Evolutionary conservation across 2,888 invertebrate genomes (phyloP).

Genomic region (Dasypolia templi): DNA sequence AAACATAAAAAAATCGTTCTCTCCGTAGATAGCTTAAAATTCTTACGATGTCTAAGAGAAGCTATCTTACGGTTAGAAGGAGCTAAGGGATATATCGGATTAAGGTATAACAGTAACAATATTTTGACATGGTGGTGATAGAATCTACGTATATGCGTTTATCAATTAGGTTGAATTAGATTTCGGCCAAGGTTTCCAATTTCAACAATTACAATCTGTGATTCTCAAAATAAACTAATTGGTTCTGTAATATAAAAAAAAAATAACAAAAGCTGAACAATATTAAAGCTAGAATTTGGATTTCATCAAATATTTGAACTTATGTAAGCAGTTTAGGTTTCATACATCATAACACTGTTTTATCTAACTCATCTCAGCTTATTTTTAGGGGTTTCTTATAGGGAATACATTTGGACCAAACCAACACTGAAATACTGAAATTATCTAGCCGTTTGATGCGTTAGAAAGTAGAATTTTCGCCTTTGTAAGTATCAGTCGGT

Average conservation of each 20-base stretch:
- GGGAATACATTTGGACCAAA: not conserved
- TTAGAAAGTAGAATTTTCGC: not conserved
- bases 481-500: not conserved
- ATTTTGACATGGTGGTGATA: not conserved
- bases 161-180: too few species aligned
- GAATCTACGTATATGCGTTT: not conserved
- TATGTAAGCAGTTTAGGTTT: not conserved
- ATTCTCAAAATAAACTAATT: not conserved
- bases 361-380: not conserved
- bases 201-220: not conserved
- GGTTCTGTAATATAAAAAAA: too few species aligned
- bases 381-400: not conserved
- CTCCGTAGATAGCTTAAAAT: slow-evolving; percentile 1
- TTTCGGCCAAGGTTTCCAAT: not conserved
- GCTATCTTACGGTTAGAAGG: not conserved
- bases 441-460: not conserved
- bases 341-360: not conserved
- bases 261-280: too few species aligned
- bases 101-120: not conserved
- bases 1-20: slow-evolving; percentile 32
- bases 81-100: not conserved
- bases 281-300: not conserved
- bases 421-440: not conserved
- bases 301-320: not conserved
- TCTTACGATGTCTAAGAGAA: slow-evolving; percentile 1